Percentiles rank a stretch among this genome's conserved stretches.
Conservation (phyloP, 2,888 invertebrate genomes). For the Trimorus sp. region DNA sequence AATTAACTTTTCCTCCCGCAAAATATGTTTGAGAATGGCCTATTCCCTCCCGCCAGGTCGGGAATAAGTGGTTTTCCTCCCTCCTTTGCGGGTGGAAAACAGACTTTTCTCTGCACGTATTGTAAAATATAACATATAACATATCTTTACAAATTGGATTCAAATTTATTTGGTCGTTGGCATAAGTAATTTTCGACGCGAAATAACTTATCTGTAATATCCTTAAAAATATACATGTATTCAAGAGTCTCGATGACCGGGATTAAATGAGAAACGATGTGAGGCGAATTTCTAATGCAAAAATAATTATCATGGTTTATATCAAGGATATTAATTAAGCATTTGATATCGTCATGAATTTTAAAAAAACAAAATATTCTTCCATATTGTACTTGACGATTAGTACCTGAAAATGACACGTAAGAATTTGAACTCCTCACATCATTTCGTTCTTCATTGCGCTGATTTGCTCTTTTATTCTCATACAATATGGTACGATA, state of each 20-base stretch:
- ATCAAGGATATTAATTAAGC: slow-evolving; percentile 10
- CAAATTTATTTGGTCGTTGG: slow-evolving; percentile 7
- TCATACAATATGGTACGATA: slow-evolving; percentile 5
- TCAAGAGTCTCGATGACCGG: slow-evolving; percentile 9
- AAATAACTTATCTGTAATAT: slow-evolving; percentile 20
- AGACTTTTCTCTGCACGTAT: too few relatives aligned
- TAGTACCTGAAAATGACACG: slow-evolving; percentile 1
- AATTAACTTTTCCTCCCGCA: too few relatives aligned
- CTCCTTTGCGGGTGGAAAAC: too few relatives aligned
- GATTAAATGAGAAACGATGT: slow-evolving; percentile 18
- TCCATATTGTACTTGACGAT: slow-evolving; percentile 5
- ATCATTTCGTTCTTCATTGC: neutral
- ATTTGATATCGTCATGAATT: neutral
- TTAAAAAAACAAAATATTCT: slow-evolving; percentile 32
- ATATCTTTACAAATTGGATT: slow-evolving; percentile 11
- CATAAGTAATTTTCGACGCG: slow-evolving; percentile 19
- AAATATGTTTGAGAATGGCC: too few relatives aligned
- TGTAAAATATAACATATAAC: too few relatives aligned
- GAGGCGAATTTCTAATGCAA: slow-evolving; percentile 14
- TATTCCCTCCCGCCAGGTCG: too few relatives aligned
- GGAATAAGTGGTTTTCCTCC: too few relatives aligned
- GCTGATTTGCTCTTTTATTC: slow-evolving; percentile 3
- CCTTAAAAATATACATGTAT: slow-evolving; percentile 14
- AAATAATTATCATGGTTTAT: neutral
- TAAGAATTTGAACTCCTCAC: slow-evolving; percentile 22